Conservation (phyloP, 2,888 invertebrate genomes). For the Arctia plantaginis region DNA sequence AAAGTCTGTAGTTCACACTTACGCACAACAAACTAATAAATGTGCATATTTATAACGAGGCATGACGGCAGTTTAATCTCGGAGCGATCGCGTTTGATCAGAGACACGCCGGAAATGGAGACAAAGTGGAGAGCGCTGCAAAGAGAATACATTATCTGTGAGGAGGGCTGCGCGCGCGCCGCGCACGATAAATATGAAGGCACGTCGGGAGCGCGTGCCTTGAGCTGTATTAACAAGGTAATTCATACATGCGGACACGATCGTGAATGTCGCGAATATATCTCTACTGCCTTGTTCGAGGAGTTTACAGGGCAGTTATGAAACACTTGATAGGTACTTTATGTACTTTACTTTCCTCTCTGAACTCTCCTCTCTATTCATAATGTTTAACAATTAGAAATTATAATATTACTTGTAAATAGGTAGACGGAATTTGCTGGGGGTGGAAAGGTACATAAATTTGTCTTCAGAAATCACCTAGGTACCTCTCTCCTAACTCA, state of each 20-base stretch:
- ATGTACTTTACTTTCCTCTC: background rate
- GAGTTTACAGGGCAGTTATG: background rate
- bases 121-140: conserved; percentile 14
- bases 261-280: background rate
- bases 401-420: background rate
- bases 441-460: background rate
- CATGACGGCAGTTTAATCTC: conserved; percentile 35
- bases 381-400: background rate
- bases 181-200: background rate
- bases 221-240: background rate
- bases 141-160: conserved; percentile 10
- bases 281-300: background rate
- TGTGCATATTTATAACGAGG: conserved; percentile 14
- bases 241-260: background rate
- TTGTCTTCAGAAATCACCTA: background rate
- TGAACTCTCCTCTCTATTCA: background rate
- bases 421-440: background rate
- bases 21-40: conserved; percentile 8
- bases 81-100: conserved; percentile 21
- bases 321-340: background rate
- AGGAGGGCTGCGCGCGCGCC: conserved; percentile 10
- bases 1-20: conserved; percentile 13
- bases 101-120: conserved; percentile 25
- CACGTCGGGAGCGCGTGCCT: background rate
- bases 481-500: no score